Conservation (phyloP, 2,113 vertebrate species). For the Odocoileus hemionus region DNA sequence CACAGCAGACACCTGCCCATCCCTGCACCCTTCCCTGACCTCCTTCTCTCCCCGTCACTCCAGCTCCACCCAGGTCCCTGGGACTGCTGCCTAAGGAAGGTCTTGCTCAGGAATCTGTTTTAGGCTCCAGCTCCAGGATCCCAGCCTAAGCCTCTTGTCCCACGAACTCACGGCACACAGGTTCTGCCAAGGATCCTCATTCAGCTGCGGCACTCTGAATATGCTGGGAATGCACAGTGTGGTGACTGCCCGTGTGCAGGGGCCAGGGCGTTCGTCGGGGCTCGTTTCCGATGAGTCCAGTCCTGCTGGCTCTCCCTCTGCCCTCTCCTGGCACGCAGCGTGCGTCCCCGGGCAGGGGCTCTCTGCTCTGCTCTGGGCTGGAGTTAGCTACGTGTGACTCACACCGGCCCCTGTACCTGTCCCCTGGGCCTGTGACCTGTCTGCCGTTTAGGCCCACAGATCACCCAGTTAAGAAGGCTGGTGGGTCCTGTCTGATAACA, state of each 20-base stretch:
- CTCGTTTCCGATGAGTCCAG: background rate
- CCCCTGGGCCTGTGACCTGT: background rate
- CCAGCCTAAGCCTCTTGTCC: background rate
- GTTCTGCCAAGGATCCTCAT: background rate
- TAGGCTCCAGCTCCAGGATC: background rate
- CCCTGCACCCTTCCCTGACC: background rate
- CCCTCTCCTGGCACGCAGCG: background rate
- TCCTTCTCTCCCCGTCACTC: background rate
- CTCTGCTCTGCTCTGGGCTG: background rate
- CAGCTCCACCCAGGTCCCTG: background rate
- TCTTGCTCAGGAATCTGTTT: background rate
- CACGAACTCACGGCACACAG: background rate
- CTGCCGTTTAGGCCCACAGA: background rate
- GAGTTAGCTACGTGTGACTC: background rate
- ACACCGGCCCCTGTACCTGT: background rate
- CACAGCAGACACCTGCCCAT: background rate
- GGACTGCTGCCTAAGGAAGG: background rate
- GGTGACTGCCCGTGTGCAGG: fast-evolving
- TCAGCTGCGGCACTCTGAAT: background rate
- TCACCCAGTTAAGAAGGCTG: background rate
- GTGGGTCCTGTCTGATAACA: background rate
- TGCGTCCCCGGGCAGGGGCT: background rate
- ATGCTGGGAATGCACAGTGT: background rate
- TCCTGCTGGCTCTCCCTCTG: background rate
- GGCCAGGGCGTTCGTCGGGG: background rate